A percentile compares a stretch with the other conserved stretches of the same genome.
These are phyloP conservation scores for Drosophila cardini DNA, from an alignment of 1,140 invertebrate species.

Conservation along the genomic window DNA sequence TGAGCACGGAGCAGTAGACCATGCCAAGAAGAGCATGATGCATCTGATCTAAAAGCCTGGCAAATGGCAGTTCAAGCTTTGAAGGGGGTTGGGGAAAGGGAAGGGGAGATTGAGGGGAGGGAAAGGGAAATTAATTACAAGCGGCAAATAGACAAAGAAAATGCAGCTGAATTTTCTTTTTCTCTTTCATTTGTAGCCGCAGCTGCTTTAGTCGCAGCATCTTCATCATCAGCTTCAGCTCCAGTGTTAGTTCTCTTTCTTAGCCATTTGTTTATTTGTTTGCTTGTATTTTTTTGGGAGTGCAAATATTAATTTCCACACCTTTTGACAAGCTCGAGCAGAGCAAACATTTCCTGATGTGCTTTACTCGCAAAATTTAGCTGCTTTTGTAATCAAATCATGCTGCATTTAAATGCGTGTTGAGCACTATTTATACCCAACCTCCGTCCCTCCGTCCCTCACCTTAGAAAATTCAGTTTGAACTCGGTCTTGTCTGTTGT, in stretches of 20 bases:
- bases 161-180: background rate
- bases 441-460: background rate
- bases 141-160: constrained; percentile 45
- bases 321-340: constrained; percentile 52
- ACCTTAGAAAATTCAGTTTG: constrained; percentile 9
- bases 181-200: no score
- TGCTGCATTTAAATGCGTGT: constrained; percentile 57
- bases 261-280: constrained; percentile 7
- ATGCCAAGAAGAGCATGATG: constrained; percentile 45
- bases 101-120: no score
- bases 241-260: background rate
- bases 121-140: constrained; percentile 63
- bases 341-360: constrained; percentile 40
- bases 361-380: background rate
- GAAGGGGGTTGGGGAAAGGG: background rate
- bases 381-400: constrained; percentile 60
- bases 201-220: background rate
- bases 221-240: background rate
- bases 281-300: constrained; percentile 34
- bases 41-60: constrained; percentile 70
- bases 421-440: constrained; percentile 10
- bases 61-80: constrained; percentile 50
- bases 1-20: constrained; percentile 16
- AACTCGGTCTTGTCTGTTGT: constrained; percentile 30
- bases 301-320: constrained; percentile 77